Evolutionary conservation across 1,140 invertebrate species (phyloP).

Genomic region (Gyrodactylus bullatarudis): DNA sequence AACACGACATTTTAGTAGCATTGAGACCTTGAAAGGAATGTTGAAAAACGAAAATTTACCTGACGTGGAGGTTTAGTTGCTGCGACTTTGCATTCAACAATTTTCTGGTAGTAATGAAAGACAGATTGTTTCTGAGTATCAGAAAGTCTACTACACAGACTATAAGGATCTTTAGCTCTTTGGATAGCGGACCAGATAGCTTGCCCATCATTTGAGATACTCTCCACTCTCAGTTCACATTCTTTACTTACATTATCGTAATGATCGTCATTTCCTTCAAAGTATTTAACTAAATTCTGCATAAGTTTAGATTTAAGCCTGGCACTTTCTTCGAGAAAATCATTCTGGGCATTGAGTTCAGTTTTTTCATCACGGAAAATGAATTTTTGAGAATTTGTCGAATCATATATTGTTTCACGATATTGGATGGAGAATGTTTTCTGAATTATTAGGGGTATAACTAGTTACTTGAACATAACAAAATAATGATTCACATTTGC

Average conservation of each 20-base stretch:
- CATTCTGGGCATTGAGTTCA: not conserved
- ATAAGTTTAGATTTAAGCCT: not conserved
- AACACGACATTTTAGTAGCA: not conserved
- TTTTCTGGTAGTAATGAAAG: not conserved
- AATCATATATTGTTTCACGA: not conserved
- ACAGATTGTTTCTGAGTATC: not conserved
- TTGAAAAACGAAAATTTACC: not conserved
- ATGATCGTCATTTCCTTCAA: not conserved
- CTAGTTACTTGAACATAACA: no score
- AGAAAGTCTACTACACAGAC: not conserved
- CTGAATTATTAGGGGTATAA: no score
- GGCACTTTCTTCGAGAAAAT: not conserved
- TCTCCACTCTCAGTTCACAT: not conserved
- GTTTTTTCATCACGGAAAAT: not conserved
- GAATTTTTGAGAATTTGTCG: not conserved
- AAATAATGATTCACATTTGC: no score
- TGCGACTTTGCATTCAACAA: not conserved
- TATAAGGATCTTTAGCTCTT: not conserved
- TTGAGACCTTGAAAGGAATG: not conserved
- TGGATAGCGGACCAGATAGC: not conserved
- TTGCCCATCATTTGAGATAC: not conserved
- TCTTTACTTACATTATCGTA: not conserved
- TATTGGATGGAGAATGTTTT: not conserved
- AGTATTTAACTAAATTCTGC: not conserved
- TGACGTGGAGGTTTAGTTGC: not conserved